Conservation (phyloP, 2,113 vertebrate genomes). For the Cephalopterus ornatus region DNA sequence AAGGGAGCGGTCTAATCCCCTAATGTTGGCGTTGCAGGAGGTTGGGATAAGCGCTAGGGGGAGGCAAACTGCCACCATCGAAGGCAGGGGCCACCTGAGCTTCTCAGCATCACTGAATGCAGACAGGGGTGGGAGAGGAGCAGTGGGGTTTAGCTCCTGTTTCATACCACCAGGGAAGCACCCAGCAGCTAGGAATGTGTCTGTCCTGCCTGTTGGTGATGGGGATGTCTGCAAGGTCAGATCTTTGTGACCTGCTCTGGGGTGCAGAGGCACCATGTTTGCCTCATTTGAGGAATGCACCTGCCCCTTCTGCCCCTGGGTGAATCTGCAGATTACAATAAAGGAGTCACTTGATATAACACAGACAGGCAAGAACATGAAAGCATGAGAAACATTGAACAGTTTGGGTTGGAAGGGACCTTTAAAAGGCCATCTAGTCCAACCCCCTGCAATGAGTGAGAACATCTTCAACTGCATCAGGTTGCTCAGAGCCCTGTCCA, state of each 20-base stretch:
- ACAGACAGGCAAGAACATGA: not conserved
- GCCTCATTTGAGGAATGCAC: not conserved
- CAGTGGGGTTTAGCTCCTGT: not conserved
- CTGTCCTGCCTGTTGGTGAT: not conserved
- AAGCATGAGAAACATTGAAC: not conserved
- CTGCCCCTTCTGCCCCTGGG: not conserved
- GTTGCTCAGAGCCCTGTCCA: not conserved
- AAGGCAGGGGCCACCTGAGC: not conserved
- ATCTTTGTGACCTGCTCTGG: not conserved
- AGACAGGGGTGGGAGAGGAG: not conserved
- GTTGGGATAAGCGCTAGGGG: constrained; percentile 17
- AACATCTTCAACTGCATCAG: not conserved
- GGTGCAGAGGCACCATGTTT: accelerated
- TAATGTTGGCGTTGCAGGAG: not conserved
- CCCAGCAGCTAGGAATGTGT: not conserved
- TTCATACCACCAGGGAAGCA: not conserved
- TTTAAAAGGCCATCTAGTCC: not conserved
- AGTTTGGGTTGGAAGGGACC: not conserved
- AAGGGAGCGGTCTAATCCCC: not conserved
- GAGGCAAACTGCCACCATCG: not conserved
- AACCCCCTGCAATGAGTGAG: not conserved
- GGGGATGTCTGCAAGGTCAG: not conserved
- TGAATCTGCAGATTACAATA: not conserved
- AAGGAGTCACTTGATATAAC: accelerated
- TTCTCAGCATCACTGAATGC: accelerated